Conservation (phyloP, 2,113 vertebrate species). For the Pterophyllum scalare region DNA sequence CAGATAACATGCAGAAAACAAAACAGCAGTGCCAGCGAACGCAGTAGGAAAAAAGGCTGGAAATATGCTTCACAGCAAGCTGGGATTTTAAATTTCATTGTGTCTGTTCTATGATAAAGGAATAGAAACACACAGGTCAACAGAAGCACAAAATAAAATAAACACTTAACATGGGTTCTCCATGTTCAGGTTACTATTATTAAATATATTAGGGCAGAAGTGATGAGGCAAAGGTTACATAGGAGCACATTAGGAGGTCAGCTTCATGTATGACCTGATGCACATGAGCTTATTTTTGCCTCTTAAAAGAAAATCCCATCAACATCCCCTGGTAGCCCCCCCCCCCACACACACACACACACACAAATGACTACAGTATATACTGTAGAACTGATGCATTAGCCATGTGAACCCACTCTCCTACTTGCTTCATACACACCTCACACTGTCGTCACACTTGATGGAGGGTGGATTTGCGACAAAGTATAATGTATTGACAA, state of each 20-base stretch:
- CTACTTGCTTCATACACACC: neutral
- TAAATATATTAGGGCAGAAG: neutral
- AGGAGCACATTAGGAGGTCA: neutral
- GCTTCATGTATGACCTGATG: neutral
- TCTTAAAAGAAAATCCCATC: neutral
- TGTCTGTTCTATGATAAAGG: neutral
- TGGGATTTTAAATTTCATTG: neutral
- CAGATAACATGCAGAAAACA: constrained; percentile 14
- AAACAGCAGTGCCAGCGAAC: neutral
- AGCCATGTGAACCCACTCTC: neutral
- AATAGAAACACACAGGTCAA: neutral
- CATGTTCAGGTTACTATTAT: neutral
- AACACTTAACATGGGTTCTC: neutral
- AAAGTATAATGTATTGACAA: neutral
- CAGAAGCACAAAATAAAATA: neutral
- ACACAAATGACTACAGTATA: neutral
- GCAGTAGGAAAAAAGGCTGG: neutral
- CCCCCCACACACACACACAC: neutral
- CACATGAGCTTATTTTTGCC: neutral
- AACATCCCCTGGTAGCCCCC: neutral
- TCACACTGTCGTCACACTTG: neutral
- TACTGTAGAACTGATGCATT: neutral
- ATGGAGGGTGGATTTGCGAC: neutral
- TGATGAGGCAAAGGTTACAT: neutral
- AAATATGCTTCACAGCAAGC: neutral